phyloP scores from a whole-genome alignment of 2,888 invertebrate genomes.

The Ornithoptera priamus region DNA sequence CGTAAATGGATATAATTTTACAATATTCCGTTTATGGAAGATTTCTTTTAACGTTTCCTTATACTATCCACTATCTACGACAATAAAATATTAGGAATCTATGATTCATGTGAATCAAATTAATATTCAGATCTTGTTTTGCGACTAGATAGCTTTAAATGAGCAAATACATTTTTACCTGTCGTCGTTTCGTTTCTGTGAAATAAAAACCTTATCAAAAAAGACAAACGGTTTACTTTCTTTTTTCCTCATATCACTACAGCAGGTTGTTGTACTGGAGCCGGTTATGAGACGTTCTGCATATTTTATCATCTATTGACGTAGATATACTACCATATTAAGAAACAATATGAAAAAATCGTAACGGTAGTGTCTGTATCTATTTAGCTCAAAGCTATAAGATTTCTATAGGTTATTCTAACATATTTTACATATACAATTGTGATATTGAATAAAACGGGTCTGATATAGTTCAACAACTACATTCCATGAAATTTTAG shows the following conservation, averaged over 20 bases:
- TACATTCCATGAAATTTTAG: too few species aligned
- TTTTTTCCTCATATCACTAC: slow-evolving; percentile 1
- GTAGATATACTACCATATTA: neutral
- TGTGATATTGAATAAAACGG: neutral
- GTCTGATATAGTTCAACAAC: too few species aligned
- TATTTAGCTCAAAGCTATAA: neutral
- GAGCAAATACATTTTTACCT: slow-evolving; percentile 9
- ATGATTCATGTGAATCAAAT: slow-evolving; percentile 3
- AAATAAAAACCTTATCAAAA: slow-evolving; percentile 6
- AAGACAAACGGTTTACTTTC: neutral
- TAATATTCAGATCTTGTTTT: slow-evolving; percentile 23
- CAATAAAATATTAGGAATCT: neutral
- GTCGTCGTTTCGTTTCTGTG: slow-evolving; percentile 1
- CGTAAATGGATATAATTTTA: too few species aligned
- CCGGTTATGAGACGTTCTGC: slow-evolving; percentile 15
- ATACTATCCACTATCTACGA: neutral
- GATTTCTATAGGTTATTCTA: neutral
- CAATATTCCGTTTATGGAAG: neutral
- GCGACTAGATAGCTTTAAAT: slow-evolving; percentile 13
- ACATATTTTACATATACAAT: neutral
- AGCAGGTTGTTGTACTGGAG: neutral
- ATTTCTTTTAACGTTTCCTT: neutral
- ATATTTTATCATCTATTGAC: slow-evolving; percentile 24
- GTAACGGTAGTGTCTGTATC: slow-evolving; percentile 5
- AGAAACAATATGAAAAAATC: slow-evolving; percentile 1